These are phyloP conservation scores for Bombus affinis DNA, from an alignment of 1,140 invertebrate genomes.

Conservation along the genomic window DNA sequence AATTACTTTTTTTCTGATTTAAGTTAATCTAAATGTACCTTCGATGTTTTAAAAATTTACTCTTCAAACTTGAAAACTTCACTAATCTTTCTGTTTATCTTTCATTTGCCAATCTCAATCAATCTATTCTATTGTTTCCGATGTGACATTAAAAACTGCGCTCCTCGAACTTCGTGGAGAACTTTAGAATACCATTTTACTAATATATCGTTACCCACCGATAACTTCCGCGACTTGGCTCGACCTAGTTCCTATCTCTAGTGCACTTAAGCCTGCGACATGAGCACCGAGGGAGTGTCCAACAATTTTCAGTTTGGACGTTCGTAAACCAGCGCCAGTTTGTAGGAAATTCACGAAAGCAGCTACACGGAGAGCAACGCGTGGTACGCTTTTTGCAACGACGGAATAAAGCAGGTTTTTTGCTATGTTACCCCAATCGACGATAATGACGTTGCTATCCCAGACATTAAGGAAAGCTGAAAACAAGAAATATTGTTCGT, in stretches of 20 bases:
- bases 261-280: constrained; percentile 85
- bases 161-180: neutral
- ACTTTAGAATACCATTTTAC: neutral
- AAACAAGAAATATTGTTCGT: neutral
- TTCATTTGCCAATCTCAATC: neutral
- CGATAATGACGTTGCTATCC: constrained; percentile 83
- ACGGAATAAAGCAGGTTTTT: constrained; percentile 73
- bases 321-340: constrained; percentile 79
- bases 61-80: no score
- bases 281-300: constrained; percentile 89
- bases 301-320: constrained; percentile 85
- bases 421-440: constrained; percentile 82
- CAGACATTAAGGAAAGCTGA: constrained; percentile 37
- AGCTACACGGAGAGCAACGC: constrained; percentile 82
- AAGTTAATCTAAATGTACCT: neutral
- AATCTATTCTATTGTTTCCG: neutral
- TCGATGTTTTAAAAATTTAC: neutral
- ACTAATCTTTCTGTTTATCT: neutral
- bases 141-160: neutral
- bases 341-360: constrained; percentile 83
- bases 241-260: constrained; percentile 49
- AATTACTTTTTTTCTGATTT: neutral
- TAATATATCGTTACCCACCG: constrained; percentile 35
- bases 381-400: constrained; percentile 79
- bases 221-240: constrained; percentile 22